Base-by-base conservation (phyloP, 2,888 invertebrate genomes). In the Amiota communis region DNA sequence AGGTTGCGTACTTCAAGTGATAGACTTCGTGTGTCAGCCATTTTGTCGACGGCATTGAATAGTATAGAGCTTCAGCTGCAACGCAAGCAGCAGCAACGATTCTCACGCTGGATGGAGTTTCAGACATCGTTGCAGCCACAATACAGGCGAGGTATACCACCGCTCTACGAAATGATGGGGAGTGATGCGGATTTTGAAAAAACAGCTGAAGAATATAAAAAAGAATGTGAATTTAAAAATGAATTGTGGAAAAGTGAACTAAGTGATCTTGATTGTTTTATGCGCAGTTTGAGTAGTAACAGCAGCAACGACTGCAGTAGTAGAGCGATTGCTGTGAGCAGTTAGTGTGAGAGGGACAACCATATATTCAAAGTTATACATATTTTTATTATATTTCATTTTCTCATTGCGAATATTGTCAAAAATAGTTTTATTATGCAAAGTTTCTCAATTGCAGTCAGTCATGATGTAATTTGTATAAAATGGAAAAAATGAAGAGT, bases 251-350 rank as follows among this genome's bases (percentile, higher is more conserved):
- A 86, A 79, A 90, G 91, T 79, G 93, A 92, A 84, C 88, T 36
- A 6, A 90, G 89, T 86, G 91, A 91, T 81, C 86, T 93, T 79
- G 91, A 93, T 86, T 88, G 88, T 77, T 93, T 93, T 84, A 92
- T 93, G 91, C 90, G 89, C 70, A 90, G 91, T 82, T 86, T 93
- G 74, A 91, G 89, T 80, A 85, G 76, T 74, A 82, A 75, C 74
- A 82, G 61, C 51, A 80, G 65, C 63, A 78, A 72, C 68, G 73
- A 53, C 72, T 74, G 6, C 75, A 77, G 15, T 77, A 72, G 51
- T 63, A 80, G 77, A 71, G 79, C 77, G 71, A 81, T 81, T 74
- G 74, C 77, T 72, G 83, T 81, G 68, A 74, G 73, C 73, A 85
- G 83, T 76, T 79, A 80, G 77, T 20, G 67, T 10, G 47, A 80